phyloP scores from a whole-genome alignment of 2,113 vertebrate genomes.

The Sus scrofa region T2T-Sscrofa CM000817.6:66118001-66118500 shows the following conservation, averaged over 20 bases:
- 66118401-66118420: slow-evolving; percentile 4
- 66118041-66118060: too few species aligned
- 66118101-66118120: slow-evolving; percentile 42
- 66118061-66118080: neutral
- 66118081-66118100: neutral
- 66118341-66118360: neutral
- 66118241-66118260: neutral
- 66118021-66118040: too few species aligned
- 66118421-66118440: neutral
- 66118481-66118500: neutral
- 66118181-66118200: neutral
- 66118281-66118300: neutral
- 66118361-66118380: neutral
- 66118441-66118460: neutral
- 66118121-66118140: neutral
- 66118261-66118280: neutral
- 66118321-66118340: neutral
- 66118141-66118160: neutral
- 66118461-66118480: neutral
- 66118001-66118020: neutral
- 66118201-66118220: neutral
- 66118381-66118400: neutral
- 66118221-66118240: slow-evolving; percentile 15
- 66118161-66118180: neutral
- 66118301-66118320: neutral